A percentile compares a stretch with the other conserved stretches of the same genome.
Evolutionary conservation across 2,888 invertebrate genomes (phyloP).

Genomic region (Disparrhopalites patrizii): DNA sequence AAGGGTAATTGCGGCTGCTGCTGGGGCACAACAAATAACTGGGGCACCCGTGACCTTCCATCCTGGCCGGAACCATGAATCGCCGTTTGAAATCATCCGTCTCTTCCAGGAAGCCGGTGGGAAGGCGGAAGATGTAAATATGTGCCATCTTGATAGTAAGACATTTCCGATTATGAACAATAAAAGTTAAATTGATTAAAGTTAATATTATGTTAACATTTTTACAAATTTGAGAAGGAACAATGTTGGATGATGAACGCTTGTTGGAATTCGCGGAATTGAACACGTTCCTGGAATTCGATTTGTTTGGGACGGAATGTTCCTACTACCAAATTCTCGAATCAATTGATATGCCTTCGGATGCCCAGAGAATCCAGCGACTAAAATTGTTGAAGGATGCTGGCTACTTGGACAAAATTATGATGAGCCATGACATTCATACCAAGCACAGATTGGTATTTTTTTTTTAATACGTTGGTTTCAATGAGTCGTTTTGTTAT

Average conservation of each 20-base stretch:
- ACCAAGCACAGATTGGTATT: constrained; percentile 75
- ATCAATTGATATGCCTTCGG: constrained; percentile 69
- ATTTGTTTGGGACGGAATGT: constrained; percentile 73
- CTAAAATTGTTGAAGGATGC: constrained; percentile 61
- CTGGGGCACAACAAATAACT: constrained; percentile 62
- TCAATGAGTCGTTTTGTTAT: neutral
- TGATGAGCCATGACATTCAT: constrained; percentile 78
- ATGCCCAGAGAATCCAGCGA: constrained; percentile 66
- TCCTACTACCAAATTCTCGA: constrained; percentile 69
- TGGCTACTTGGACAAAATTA: constrained; percentile 61
- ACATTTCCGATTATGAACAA: no score
- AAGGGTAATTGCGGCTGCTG: constrained; percentile 65
- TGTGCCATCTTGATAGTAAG: constrained; percentile 81
- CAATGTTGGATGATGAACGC: constrained; percentile 50
- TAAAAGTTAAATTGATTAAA: neutral
- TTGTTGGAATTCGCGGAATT: constrained; percentile 61
- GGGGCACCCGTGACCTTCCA: constrained; percentile 75
- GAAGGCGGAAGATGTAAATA: constrained; percentile 63
- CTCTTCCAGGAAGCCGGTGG: constrained; percentile 77
- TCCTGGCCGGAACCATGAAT: constrained; percentile 66
- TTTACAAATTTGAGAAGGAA: no score
- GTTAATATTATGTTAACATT: constrained; percentile 13
- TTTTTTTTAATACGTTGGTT: no score
- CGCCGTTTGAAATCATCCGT: constrained; percentile 72
- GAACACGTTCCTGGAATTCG: constrained; percentile 71